Conservation (phyloP, 2,888 invertebrate genomes). For the Plebejus argus region DNA sequence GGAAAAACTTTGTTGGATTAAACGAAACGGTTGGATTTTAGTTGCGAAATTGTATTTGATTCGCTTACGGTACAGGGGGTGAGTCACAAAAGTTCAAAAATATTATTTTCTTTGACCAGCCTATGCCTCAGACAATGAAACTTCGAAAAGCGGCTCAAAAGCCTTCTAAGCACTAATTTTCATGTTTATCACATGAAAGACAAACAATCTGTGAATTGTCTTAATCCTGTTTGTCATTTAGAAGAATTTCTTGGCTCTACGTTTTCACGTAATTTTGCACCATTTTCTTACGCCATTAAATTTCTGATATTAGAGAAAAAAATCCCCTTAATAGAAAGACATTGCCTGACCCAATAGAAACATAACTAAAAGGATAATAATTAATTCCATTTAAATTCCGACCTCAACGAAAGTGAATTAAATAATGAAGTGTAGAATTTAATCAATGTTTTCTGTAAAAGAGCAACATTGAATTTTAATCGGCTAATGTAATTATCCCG, state of each 20-base stretch:
- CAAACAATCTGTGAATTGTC: too few relatives aligned
- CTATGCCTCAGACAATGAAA: too few relatives aligned
- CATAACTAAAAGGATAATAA: not conserved
- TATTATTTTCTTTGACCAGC: too few relatives aligned
- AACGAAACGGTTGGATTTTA: not conserved
- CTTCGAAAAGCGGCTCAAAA: too few relatives aligned
- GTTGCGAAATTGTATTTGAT: not conserved
- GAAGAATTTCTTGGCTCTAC: too few relatives aligned
- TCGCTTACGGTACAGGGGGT: not conserved
- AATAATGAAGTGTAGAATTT: not conserved
- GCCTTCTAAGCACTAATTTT: too few relatives aligned
- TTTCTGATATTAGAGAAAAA: too few relatives aligned
- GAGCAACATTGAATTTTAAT: slow-evolving; percentile 23
- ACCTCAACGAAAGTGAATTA: not conserved
- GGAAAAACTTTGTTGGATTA: slow-evolving; percentile 9
- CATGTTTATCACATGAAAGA: too few relatives aligned
- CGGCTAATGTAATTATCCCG: not conserved
- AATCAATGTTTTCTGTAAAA: not conserved
- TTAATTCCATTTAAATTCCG: not conserved
- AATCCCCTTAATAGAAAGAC: too few relatives aligned
- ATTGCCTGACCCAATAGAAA: not conserved
- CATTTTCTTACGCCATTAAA: too few relatives aligned
- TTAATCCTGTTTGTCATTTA: too few relatives aligned
- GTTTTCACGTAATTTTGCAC: too few relatives aligned
- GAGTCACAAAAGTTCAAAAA: not conserved